Conservation (phyloP, 2,113 vertebrate species). For the Podiceps cristatus region DNA sequence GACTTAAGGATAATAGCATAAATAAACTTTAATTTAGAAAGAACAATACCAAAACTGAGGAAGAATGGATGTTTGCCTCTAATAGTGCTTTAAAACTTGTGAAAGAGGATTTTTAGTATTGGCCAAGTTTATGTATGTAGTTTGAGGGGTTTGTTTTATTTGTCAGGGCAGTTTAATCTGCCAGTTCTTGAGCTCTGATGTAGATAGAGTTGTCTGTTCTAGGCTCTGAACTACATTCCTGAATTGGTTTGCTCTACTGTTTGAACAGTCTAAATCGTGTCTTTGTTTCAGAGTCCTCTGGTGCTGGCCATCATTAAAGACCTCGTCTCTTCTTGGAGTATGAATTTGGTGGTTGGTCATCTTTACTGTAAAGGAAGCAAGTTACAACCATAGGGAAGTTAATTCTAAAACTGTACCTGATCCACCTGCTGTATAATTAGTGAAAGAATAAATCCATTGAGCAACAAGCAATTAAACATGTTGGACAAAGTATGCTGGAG, state of each 20-base stretch:
- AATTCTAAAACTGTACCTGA: background rate
- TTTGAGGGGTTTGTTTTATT: background rate
- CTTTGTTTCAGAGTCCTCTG: slow-evolving; percentile 65
- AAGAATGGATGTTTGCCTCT: background rate
- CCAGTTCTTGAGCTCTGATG: background rate
- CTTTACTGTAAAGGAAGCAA: slow-evolving; percentile 34
- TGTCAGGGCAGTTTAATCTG: background rate
- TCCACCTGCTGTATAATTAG: slow-evolving; percentile 33
- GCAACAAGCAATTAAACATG: slow-evolving; percentile 22
- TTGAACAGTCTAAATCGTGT: slow-evolving; percentile 1
- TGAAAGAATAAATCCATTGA: slow-evolving; percentile 35
- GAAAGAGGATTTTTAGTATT: background rate
- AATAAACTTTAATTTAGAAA: background rate
- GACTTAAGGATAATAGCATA: background rate
- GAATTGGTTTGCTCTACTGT: background rate
- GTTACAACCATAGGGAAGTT: background rate
- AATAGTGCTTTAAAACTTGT: background rate
- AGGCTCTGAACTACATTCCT: background rate
- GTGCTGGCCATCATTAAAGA: slow-evolving; percentile 63
- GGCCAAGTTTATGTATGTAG: background rate
- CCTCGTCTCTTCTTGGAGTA: slow-evolving; percentile 6
- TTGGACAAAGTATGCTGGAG: slow-evolving; percentile 10
- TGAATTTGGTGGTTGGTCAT: background rate
- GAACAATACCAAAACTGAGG: background rate
- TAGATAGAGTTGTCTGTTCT: background rate